A percentile compares a stretch with the other conserved stretches of the same genome.
Evolutionary conservation across 2,888 invertebrate species (phyloP).

Genomic region (Hecatera dysodea): DNA sequence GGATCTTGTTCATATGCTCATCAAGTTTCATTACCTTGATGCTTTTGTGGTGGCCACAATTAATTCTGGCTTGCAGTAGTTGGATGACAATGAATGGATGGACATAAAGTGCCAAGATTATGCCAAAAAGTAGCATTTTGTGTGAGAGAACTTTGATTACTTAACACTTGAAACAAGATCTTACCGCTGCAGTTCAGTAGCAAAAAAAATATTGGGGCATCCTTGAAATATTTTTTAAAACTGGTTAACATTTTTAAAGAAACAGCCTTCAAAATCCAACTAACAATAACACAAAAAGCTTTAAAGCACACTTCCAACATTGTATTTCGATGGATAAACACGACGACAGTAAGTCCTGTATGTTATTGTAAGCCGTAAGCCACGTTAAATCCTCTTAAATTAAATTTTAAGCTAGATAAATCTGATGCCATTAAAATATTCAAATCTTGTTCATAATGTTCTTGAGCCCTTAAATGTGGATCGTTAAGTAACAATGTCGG

Average conservation of each 20-base stretch:
- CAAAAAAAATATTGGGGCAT: too few species aligned
- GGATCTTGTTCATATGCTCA: too few species aligned
- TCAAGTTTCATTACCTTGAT: too few species aligned
- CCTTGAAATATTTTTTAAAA: too few species aligned
- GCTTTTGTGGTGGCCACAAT: too few species aligned
- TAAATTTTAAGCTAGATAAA: conserved; percentile 72
- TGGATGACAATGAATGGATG: too few species aligned
- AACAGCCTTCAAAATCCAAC: conserved; percentile 1
- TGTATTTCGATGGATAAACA: conserved; percentile 40
- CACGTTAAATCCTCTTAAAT: conserved; percentile 68
- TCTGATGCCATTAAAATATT: conserved; percentile 71
- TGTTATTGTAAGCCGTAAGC: conserved; percentile 59
- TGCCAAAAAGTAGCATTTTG: neutral
- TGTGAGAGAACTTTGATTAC: neutral
- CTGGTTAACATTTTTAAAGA: neutral
- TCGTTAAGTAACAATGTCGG: conserved; percentile 65
- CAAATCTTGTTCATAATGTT: conserved; percentile 75
- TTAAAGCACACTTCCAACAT: conserved; percentile 5
- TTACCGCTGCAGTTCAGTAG: neutral
- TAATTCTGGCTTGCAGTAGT: too few species aligned
- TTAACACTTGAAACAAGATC: neutral
- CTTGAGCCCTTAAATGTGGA: conserved; percentile 63
- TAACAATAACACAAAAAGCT: conserved; percentile 19
- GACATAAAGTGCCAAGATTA: too few species aligned
- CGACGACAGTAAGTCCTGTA: conserved; percentile 49